Conservation (phyloP, 30 jellyfish, hydroid and myxozoan genomes). For the Aurelia aurita region DNA sequence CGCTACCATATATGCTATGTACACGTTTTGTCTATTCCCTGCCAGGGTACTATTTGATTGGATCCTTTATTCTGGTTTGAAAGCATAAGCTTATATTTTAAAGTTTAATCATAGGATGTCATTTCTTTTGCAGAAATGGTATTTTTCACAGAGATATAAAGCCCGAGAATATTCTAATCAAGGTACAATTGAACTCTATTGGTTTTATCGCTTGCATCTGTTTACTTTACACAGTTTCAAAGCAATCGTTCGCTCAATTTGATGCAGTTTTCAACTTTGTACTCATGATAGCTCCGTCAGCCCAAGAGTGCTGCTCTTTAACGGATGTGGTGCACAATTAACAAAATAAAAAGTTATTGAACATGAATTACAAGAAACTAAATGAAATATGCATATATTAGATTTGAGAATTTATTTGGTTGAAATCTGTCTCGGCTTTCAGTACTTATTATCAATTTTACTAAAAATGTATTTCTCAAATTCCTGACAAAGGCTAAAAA, state of each 20-base stretch:
- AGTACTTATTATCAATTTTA: no score
- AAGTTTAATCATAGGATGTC: background rate
- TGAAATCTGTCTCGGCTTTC: no score
- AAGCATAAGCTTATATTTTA: background rate
- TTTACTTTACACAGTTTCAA: background rate
- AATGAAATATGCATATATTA: no score
- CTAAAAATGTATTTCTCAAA: no score
- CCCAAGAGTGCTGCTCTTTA: no score
- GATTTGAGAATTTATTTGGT: no score
- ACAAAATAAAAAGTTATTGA: no score
- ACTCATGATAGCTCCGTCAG: no score
- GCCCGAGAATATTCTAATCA: conserved; percentile 88
- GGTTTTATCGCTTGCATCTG: background rate
- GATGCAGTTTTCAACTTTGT: background rate
- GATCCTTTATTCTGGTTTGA: background rate
- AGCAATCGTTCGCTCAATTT: background rate
- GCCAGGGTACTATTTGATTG: background rate
- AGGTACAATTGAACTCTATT: conserved; percentile 33
- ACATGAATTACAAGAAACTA: no score
- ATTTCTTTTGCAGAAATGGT: conserved; percentile 75
- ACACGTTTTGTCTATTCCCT: background rate
- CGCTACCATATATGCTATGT: no score
- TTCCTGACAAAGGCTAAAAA: no score
- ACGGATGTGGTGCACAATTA: no score
- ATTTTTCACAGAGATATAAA: conserved; percentile 90